Conservation (phyloP, 2,888 invertebrate species). For the Parascotia fuliginaria region DNA sequence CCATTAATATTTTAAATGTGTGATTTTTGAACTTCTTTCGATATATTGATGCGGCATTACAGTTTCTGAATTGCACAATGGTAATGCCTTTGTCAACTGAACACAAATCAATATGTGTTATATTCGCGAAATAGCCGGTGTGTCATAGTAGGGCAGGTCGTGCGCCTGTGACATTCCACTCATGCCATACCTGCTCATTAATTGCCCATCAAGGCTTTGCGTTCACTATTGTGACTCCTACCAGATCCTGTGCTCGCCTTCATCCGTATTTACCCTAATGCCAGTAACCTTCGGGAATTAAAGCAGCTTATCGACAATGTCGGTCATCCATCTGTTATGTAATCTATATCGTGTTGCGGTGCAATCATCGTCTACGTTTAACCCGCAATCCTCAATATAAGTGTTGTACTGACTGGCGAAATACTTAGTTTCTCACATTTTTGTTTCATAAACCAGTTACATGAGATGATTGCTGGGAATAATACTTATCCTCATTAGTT, state of each 20-base stretch:
- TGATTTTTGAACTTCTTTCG: no score
- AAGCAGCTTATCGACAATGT: slow-evolving; percentile 9
- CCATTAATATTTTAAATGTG: neutral
- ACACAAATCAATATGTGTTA: slow-evolving; percentile 10
- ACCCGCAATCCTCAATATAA: slow-evolving; percentile 29
- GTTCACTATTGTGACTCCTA: slow-evolving; percentile 49
- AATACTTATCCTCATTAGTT: slow-evolving; percentile 54
- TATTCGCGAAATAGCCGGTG: slow-evolving; percentile 37
- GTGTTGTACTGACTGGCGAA: slow-evolving; percentile 23
- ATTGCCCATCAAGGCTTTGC: slow-evolving; percentile 53
- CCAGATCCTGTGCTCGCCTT: slow-evolving; percentile 50
- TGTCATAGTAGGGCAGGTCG: slow-evolving; percentile 53
- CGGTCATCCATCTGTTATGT: slow-evolving; percentile 22
- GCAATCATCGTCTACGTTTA: slow-evolving; percentile 27
- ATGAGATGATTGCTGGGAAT: slow-evolving; percentile 58
- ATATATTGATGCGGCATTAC: neutral
- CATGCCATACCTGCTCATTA: slow-evolving; percentile 50
- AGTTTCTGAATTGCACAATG: neutral
- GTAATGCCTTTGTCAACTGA: slow-evolving; percentile 10
- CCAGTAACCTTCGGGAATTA: slow-evolving; percentile 52
- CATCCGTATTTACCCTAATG: slow-evolving; percentile 58
- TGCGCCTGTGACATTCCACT: slow-evolving; percentile 65
- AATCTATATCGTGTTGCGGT: slow-evolving; percentile 22
- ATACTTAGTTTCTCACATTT: slow-evolving; percentile 56
- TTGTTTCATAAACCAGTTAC: slow-evolving; percentile 42